Conservation (phyloP, 2,797 vertebrate genomes). For the Pterois miles region DNA sequence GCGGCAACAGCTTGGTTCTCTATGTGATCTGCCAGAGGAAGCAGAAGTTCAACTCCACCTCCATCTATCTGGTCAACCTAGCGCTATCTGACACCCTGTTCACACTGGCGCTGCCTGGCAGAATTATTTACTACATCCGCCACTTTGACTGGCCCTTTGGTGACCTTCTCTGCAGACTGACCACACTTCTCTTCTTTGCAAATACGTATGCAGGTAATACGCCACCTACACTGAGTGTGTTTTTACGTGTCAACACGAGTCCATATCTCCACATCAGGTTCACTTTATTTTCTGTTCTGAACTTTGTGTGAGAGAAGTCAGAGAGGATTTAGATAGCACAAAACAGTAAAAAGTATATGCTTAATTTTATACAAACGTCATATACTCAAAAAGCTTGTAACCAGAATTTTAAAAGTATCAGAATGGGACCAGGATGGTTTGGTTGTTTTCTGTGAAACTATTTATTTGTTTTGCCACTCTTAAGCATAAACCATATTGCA, state of each 20-base stretch:
- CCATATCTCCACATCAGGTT: background rate
- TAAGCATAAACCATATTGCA: background rate
- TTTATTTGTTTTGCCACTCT: background rate
- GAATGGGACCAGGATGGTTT: background rate
- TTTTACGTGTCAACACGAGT: background rate
- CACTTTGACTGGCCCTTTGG: slow-evolving; percentile 89
- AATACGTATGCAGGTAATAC: slow-evolving; percentile 85
- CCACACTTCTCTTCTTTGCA: slow-evolving; percentile 84
- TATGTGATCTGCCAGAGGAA: slow-evolving; percentile 83
- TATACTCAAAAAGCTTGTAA: background rate
- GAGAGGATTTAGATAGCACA: background rate
- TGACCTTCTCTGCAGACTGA: slow-evolving; percentile 83
- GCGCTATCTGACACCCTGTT: slow-evolving; percentile 89
- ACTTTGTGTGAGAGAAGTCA: no score
- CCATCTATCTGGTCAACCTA: slow-evolving; percentile 87
- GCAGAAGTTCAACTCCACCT: slow-evolving; percentile 88
- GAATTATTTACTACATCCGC: slow-evolving; percentile 85
- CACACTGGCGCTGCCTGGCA: slow-evolving; percentile 84
- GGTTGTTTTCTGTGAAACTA: background rate
- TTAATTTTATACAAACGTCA: background rate
- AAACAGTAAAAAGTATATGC: background rate
- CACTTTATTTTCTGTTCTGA: background rate
- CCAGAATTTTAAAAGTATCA: background rate
- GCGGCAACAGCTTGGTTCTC: slow-evolving; percentile 87
- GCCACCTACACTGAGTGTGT: background rate